These are phyloP conservation scores for Rhopalosiphum nymphaeae DNA, from an alignment of 2,888 invertebrate genomes.

Conservation along the genomic window DNA sequence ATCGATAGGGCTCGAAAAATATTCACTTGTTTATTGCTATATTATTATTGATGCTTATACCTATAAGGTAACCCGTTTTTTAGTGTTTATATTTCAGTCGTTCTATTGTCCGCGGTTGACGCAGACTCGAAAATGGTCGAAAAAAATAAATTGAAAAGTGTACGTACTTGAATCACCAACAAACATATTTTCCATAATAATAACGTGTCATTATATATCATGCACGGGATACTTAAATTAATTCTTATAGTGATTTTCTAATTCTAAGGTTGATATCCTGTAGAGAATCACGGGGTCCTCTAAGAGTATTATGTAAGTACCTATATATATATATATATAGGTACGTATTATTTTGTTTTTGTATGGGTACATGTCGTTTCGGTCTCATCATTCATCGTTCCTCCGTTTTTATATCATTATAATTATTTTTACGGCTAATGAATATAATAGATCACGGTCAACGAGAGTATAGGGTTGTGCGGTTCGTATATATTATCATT, in stretches of 20 bases:
- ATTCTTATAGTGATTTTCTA: constrained; percentile 40
- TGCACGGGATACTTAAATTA: neutral
- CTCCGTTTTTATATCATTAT: neutral
- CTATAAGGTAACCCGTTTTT: neutral
- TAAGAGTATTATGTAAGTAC: neutral
- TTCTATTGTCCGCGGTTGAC: constrained; percentile 35
- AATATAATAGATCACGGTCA: constrained; percentile 20
- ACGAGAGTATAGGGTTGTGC: constrained; percentile 5
- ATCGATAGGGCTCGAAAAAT: neutral
- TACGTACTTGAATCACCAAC: constrained; percentile 17
- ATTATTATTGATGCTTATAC: constrained; percentile 3
- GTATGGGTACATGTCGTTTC: constrained; percentile 18
- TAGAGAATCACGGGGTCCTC: neutral
- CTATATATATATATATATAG: neutral
- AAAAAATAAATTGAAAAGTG: constrained; percentile 40
- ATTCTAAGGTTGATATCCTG: constrained; percentile 34
- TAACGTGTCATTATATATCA: neutral
- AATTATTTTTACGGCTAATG: constrained; percentile 12
- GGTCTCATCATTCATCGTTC: neutral
- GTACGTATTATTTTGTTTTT: neutral
- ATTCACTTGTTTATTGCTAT: neutral
- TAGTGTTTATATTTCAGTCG: neutral
- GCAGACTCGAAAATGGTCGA: constrained; percentile 1
- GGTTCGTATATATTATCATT: constrained; percentile 22
- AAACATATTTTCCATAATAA: constrained; percentile 36